A percentile compares a stretch with the other conserved stretches of the same genome.
These are phyloP conservation scores for Hestina assimilis DNA, from an alignment of 1,140 invertebrate species.

Conservation along the genomic window DNA sequence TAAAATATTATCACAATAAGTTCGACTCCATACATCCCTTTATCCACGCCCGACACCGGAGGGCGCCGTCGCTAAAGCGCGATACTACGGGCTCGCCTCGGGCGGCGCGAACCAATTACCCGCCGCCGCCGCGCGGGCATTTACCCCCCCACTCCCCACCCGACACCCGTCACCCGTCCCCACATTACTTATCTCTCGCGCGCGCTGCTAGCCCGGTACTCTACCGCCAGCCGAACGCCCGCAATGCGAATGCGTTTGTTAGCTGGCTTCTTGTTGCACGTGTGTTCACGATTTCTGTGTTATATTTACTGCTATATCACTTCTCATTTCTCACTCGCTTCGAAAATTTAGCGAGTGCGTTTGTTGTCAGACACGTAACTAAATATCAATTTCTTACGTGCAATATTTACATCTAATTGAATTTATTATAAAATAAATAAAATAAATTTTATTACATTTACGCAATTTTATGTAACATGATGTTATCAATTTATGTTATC, in stretches of 20 bases:
- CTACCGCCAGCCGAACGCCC: conserved; percentile 59
- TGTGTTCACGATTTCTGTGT: conserved; percentile 8
- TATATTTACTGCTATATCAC: neutral
- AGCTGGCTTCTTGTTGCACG: conserved; percentile 45
- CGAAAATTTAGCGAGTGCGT: conserved; percentile 9
- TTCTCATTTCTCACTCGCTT: conserved; percentile 11
- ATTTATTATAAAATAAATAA: too few species aligned
- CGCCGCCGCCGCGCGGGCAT: conserved; percentile 68
- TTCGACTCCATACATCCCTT: conserved; percentile 38
- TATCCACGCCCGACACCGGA: conserved; percentile 61
- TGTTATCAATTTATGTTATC: too few species aligned
- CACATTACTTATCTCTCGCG: conserved; percentile 46
- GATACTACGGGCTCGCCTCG: conserved; percentile 78
- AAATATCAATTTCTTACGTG: too few species aligned
- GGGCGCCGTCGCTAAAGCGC: conserved; percentile 80
- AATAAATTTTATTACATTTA: too few species aligned
- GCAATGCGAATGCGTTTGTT: conserved; percentile 66
- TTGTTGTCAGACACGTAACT: neutral
- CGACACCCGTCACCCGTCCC: conserved; percentile 23
- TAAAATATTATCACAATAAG: conserved; percentile 1
- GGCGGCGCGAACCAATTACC: conserved; percentile 77
- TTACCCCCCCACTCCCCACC: conserved; percentile 45
- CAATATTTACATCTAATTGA: too few species aligned
- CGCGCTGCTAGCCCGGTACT: conserved; percentile 57
- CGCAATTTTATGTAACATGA: too few species aligned